Evolutionary conservation across 2,888 invertebrate species (phyloP).

Genomic region (Neria commutata): DNA sequence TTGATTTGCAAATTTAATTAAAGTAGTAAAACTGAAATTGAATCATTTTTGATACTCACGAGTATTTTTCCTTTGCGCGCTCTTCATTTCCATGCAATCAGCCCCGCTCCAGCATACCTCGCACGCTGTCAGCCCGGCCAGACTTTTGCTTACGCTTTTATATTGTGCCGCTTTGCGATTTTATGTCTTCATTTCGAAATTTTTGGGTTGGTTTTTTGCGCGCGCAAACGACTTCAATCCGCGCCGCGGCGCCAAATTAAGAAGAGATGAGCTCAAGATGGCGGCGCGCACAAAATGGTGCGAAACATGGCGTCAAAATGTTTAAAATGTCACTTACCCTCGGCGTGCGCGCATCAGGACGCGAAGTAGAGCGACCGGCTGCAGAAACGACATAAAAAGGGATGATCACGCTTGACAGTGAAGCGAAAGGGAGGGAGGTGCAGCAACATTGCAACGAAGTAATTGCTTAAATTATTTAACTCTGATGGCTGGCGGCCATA

Average conservation of each 20-base stretch:
- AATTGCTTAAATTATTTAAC: not conserved
- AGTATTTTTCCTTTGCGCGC: not conserved
- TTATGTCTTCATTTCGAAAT: not conserved
- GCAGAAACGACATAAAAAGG: no score
- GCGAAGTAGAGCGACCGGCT: no score
- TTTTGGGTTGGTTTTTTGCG: not conserved
- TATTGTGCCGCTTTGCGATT: not conserved
- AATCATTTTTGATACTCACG: not conserved
- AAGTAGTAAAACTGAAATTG: conserved; percentile 10
- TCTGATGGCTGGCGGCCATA: not conserved
- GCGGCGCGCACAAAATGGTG: not conserved
- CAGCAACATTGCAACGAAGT: no score
- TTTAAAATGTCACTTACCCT: not conserved
- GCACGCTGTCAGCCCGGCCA: no score
- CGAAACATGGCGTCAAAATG: not conserved
- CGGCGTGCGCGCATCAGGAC: no score
- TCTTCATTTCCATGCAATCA: no score
- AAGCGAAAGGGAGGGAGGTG: no score
- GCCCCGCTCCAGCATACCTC: no score
- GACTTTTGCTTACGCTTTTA: not conserved
- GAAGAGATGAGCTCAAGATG: not conserved
- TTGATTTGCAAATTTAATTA: conserved; percentile 10
- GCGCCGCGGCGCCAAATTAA: not conserved
- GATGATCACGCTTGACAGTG: no score
- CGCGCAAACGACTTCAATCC: not conserved